Evolutionary conservation across 2,888 invertebrate genomes (phyloP).

Genomic region (Belgica antarctica): DNA sequence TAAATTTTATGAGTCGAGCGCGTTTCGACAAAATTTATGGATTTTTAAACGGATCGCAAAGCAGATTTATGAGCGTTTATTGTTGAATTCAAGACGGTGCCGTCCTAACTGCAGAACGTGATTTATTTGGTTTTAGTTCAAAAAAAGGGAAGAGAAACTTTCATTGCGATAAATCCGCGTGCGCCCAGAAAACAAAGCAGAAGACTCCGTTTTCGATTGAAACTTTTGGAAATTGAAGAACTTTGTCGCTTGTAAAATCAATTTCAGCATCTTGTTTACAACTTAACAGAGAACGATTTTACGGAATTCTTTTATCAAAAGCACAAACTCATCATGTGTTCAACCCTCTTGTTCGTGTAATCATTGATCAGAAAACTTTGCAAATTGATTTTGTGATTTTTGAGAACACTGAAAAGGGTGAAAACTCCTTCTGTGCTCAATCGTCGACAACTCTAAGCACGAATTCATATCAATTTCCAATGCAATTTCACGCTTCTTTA

Average conservation of each 20-base stretch:
- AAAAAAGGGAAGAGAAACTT: not conserved
- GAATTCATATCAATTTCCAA: not conserved
- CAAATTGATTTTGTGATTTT: not conserved
- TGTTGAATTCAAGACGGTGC: slow-evolving; percentile 28
- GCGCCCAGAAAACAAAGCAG: no score
- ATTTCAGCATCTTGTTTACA: no score
- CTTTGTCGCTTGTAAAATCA: no score
- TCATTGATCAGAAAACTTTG: not conserved
- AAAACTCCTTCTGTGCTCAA: not conserved
- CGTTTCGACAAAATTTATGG: slow-evolving; percentile 25
- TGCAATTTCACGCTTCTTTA: slow-evolving; percentile 25
- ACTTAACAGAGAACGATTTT: no score
- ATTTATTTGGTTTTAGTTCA: slow-evolving; percentile 21
- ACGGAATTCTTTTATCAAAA: no score
- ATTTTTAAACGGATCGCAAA: slow-evolving; percentile 34
- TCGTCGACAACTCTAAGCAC: not conserved
- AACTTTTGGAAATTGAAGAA: no score
- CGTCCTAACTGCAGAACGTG: not conserved
- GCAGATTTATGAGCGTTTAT: slow-evolving; percentile 35
- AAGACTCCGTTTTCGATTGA: no score
- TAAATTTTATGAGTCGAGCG: slow-evolving; percentile 35
- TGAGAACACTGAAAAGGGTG: not conserved
- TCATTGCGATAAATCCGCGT: not conserved
- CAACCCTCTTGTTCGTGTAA: slow-evolving; percentile 6
- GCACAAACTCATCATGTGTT: not conserved